Evolutionary conservation across 2,888 invertebrate species (phyloP), one percentile per base, ranked within the genome.

Genomic region (Glaucopsyche alexis): DNA sequence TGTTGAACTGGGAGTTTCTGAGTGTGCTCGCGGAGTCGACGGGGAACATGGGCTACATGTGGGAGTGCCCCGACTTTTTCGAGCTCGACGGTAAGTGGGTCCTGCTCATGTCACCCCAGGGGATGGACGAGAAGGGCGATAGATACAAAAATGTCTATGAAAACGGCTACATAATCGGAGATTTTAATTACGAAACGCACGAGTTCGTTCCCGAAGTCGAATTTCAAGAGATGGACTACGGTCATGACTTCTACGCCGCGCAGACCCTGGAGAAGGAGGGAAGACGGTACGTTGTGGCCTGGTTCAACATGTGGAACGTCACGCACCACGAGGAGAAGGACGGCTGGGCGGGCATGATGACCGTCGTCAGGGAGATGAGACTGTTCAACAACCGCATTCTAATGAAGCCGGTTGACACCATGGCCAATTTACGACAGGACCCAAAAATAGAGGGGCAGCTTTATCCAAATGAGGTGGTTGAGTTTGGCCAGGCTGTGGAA

Each of bases 31-130:
- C 82, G 50, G 90, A 91, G 78, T 88, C 92, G 1, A 79, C 85
- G 4, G 88, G 87, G 14, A 83, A 84, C 16, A 76, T 87, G 78
- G 90, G 90, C 0, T 92, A 89, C 72, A 93, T 93, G 91, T 94
- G 93, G 91, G 94, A 94, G 77, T 94, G 94, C 76, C 94, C 94
- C 0, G 93, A 94, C 76, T 90, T 94, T 74, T 93, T 93, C 47
- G 88, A 93, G 76, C 78, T 94, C 5, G 83, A 87, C 49, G 90
- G 90, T 19, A 93, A 87, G 74, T 85, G 85, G 72, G 80, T 94
- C 0, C 78, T 94, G 7, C 80, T 94, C 1, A 84, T 93, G 81
- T 93, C 92, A 2, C 90, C 93, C 0, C 92, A 93, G 80, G 92
- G 93, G 7, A 78, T 93, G 69, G 78, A 81, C 42, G 83, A 87